These are phyloP conservation scores for Aleadryas rufinucha DNA, from an alignment of 2,113 vertebrate species.

Conservation along the genomic window DNA sequence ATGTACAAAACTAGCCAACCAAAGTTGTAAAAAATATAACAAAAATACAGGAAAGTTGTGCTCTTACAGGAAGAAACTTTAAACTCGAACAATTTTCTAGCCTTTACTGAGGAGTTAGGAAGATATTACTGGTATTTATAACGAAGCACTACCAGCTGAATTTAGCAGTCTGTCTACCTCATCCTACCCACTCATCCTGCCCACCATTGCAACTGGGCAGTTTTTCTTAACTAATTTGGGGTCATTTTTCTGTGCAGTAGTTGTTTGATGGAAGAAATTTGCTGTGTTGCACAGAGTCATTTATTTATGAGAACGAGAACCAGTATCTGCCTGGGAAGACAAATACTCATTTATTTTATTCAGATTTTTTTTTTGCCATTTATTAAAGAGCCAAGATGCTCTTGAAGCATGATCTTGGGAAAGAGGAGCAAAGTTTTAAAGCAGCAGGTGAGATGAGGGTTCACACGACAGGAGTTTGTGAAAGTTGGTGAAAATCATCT, in stretches of 20 bases:
- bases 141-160: not conserved
- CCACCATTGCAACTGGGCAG: not conserved
- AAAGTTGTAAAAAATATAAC: not conserved
- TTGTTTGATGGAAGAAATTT: not conserved
- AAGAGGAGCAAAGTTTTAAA: not conserved
- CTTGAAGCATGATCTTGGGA: not conserved
- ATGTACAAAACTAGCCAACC: fast-evolving
- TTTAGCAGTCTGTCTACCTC: not conserved
- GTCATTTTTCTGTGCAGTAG: not conserved
- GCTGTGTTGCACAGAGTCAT: not conserved
- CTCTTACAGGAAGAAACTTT: not conserved
- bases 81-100: not conserved
- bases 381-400: not conserved
- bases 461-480: not conserved
- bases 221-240: not conserved
- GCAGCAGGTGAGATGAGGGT: not conserved
- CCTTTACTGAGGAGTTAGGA: not conserved
- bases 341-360: not conserved
- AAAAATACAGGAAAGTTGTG: not conserved
- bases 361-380: too few relatives aligned
- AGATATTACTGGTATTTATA: not conserved
- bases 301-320: not conserved
- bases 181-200: not conserved
- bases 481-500: not conserved
- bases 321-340: not conserved